phyloP scores from a whole-genome alignment of 1,140 invertebrate species.

The Eueides isabella region DNA sequence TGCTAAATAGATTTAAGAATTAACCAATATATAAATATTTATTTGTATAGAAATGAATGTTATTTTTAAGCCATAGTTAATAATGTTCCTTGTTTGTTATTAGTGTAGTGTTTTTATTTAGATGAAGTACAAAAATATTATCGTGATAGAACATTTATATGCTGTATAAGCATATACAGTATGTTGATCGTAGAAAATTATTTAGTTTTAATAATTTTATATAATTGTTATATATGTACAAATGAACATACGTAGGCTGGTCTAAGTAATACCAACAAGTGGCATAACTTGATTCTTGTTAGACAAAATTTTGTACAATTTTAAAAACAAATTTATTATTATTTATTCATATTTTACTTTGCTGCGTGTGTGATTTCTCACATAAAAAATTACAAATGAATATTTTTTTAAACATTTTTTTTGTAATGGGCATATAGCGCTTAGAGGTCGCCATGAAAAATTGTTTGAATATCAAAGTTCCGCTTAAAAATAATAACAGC shows the following conservation, averaged over 20 bases:
- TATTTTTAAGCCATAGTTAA: neutral
- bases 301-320: neutral
- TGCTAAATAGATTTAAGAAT: conserved; percentile 1
- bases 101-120: neutral
- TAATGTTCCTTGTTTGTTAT: neutral
- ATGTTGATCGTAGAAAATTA: neutral
- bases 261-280: neutral
- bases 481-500: no score
- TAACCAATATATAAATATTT: conserved; percentile 3
- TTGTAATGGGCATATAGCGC: no score
- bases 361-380: no score
- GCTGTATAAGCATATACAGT: neutral
- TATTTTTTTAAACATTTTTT: no score
- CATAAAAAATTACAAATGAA: no score
- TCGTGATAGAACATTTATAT: neutral
- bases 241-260: neutral
- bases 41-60: conserved; percentile 4
- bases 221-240: neutral
- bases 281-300: neutral
- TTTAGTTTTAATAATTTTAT: neutral
- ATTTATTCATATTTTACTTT: no score
- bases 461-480: no score
- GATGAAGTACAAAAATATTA: neutral
- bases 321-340: neutral
- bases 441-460: no score